Base-by-base conservation (phyloP, 2,797 vertebrate genomes). In the Pygocentrus nattereri region DNA sequence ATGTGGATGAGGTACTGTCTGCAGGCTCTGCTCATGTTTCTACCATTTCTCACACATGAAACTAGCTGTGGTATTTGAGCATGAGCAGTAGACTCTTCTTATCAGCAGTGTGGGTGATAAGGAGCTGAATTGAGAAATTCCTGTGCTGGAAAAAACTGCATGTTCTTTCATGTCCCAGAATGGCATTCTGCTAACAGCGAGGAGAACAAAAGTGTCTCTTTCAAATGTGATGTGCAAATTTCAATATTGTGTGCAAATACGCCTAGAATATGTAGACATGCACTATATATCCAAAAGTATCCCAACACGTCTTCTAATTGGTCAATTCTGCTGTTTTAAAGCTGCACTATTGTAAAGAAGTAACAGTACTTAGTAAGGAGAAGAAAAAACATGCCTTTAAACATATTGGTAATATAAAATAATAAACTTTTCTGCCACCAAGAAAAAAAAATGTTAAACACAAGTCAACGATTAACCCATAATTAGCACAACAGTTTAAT, bases 131-230 rank as follows among this genome's bases (percentile, higher is more conserved):
- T 76, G 68, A 79, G 72, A 81, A 85, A 93, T 89, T 92, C 89
- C 85, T 85, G 67, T 50, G 30, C 50, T 79, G 70, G 56, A 78
- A 83, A 74, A 77, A 89, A 87, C 67, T 75, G 70, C 68, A 10
- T 47, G 80, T 80, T 83, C 79, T 34, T 74, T 90, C 69, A 69
- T 85, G 81, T 89, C 92, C 92, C 91, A 93, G 92, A 91, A 93
- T 86, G 91, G 92, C 1, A 68, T 80, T 78, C 25, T n/a, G 82
- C 83, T 88, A 83, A 87, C 88, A 88, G 64, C 64, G 77, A 61
- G 80, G 8, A 12, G 56, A 47, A 77, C 34, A 19, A 58, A 6
- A 15, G 23, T 61, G 15, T 65, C 18, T 38, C 0, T 44, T 12
- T 44, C 41, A 44, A 11, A 44, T 44, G 41, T 44, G 11, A 44